Evolutionary conservation across 1,140 invertebrate species (phyloP), one percentile per base, ranked within the genome.

Genomic region (Caenorhabditis brenneri): DNA sequence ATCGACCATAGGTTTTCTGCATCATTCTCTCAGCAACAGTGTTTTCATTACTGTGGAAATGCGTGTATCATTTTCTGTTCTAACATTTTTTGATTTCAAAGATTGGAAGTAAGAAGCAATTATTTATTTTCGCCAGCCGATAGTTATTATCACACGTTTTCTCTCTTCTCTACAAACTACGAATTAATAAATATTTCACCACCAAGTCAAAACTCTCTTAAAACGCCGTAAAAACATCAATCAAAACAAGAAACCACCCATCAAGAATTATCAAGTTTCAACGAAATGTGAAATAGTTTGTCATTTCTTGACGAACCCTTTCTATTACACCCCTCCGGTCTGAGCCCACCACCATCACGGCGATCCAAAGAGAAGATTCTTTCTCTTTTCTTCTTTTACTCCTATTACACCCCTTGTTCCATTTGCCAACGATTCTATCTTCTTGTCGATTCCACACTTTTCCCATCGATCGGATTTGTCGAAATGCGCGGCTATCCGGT

Each of bases 401-500:
- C 65, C 65, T 65, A 65, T 65, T 65, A 65, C 58, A 65, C 58
- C 29, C 33, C 22, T 65, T 65, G 58, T 65, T 65, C 58, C 58
- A 29, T 55, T 33, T 65, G 58, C 58, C 58, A 65, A 65, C 58
- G 29, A 65, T 31, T 65, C 49, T n/a, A 16, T 51, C 60, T n/a
- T 58, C 58, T 33, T 36, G 29, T 51, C 31, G 29, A 74, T 74
- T 74, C 29, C 19, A 39, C 10, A 36, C 15, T 74, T 42, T 29
- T 29, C 22, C 33, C 22, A 74, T 74, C 65, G 33, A 74, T 74
- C 33, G 36, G 46, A 24, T 74, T 7, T 65, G n/a, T 55, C 22
- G 69, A 84, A 65, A 84, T 84, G 83, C 31, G 83, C 29, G 69
- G 83, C 0, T 84, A 84, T 51, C 83, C 83, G 5, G 55, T 84